Conservation (phyloP, 2,888 invertebrate genomes). For the Pandemis heparana region DNA sequence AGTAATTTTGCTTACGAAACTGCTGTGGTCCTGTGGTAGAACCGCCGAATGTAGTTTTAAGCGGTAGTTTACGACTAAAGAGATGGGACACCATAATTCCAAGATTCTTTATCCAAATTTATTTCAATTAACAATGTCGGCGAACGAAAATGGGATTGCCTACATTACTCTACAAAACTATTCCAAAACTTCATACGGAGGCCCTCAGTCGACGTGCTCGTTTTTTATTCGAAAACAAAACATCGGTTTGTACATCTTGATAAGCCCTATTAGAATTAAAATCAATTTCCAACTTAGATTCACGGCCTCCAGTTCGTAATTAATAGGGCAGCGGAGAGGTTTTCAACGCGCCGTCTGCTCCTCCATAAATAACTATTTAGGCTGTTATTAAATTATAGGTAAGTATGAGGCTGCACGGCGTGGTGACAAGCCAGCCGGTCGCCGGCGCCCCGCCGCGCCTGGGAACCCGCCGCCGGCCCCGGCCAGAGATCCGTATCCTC, state of each 20-base stretch:
- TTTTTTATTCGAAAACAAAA: constrained; percentile 30
- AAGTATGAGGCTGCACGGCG: constrained; percentile 44
- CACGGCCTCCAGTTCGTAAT: constrained; percentile 37
- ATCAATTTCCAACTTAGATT: constrained; percentile 41
- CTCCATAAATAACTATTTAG: constrained; percentile 37
- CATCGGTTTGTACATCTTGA: constrained; percentile 35
- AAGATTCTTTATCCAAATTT: background rate
- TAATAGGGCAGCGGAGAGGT: constrained; percentile 38
- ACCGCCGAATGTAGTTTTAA: too few species aligned
- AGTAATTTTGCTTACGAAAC: too few species aligned
- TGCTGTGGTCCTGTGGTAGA: too few species aligned
- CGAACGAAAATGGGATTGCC: constrained; percentile 7
- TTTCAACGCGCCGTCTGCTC: constrained; percentile 26
- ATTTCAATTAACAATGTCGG: constrained; percentile 26
- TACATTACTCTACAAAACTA: constrained; percentile 25
- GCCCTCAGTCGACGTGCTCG: constrained; percentile 10
- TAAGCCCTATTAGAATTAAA: constrained; percentile 42
- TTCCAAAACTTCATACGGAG: constrained; percentile 33
- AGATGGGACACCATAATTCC: too few species aligned
- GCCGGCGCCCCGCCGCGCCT: constrained; percentile 52
- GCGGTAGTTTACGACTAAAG: too few species aligned
- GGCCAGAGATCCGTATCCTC: constrained; percentile 38
- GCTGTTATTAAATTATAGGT: constrained; percentile 14
- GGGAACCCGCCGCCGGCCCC: constrained; percentile 43
- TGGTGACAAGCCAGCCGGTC: constrained; percentile 72